Conservation (phyloP, 2,797 vertebrate genomes). For the Botia almorhae region DNA sequence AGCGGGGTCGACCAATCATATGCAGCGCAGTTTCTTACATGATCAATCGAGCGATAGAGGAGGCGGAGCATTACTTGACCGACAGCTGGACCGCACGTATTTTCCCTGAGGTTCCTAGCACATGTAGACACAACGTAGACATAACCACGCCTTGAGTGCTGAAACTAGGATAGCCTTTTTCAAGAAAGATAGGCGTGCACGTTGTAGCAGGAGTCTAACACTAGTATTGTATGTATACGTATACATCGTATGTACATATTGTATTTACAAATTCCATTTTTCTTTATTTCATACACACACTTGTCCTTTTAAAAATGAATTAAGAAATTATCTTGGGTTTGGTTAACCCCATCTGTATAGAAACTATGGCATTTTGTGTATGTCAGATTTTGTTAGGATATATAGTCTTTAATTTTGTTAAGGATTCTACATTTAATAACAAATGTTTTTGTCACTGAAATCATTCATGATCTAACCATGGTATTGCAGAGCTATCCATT, state of each 20-base stretch:
- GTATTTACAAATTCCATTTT: not conserved
- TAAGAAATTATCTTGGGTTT: too few species aligned
- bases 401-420: too few species aligned
- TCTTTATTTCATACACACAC: not conserved
- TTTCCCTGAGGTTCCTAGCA: constrained; percentile 37
- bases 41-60: constrained; percentile 61
- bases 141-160: constrained; percentile 49
- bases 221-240: too few species aligned
- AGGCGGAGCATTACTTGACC: constrained; percentile 50
- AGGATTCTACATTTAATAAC: too few species aligned
- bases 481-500: too few species aligned
- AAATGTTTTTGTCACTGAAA: too few species aligned
- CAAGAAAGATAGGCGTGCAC: not conserved
- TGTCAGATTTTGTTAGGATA: too few species aligned
- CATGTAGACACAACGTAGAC: constrained; percentile 46
- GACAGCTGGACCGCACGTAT: constrained; percentile 30
- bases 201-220: not conserved
- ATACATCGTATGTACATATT: not conserved
- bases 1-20: constrained; percentile 66
- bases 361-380: too few species aligned
- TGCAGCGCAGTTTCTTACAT: not conserved
- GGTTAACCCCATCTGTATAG: too few species aligned
- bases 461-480: too few species aligned
- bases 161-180: not conserved
- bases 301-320: not conserved